Evolutionary conservation across 2,113 vertebrate species (phyloP), one percentile per base, ranked within the genome.

Genomic region (Australoheros scitulus): DNA sequence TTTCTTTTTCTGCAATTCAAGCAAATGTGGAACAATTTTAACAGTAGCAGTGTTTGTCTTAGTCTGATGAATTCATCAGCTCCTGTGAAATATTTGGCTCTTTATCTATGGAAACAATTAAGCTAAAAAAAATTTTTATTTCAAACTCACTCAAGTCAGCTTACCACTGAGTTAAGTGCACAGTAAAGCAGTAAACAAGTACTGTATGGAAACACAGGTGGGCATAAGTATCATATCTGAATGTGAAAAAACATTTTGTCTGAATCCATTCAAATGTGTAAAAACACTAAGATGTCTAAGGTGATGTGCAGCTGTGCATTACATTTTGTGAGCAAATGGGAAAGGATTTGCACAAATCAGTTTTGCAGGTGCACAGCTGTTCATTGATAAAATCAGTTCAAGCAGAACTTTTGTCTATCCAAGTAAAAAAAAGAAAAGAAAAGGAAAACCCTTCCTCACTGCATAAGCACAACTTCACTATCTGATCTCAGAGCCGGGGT

Each of bases 211-310:
- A 20, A 17, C 24, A 70, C 32, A 52, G 7, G 20, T 8, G 50
- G 10, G 65, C 24, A 0, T 13, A 72, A 72, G 41, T 52, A 50
- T 15, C 11, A 47, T 47, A 15, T 50, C 5, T 43, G 41, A 50
- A 11, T 10, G 41, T 70, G 64, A 68, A 22, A 50, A 50, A 68
- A 68, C 22, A 68, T 70, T 52, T 52, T 50, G 10, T 52, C 29
- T 8, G 22, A 52, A 72, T 72, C 17, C 1, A 50, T 52, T 70
- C 43, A n/a, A 52, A 50, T 0, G 10, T 18, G 20, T 52, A 72
- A 72, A 70, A 72, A 47, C 65, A 52, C 7, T 0, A 1, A 0
- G 0, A 52, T 2, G 24, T 72, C 3, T 47, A 15, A 47, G 43
- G 24, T 20, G 26, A 70, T 3, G 2, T n/a, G 43, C 3, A 13